Evolutionary conservation across 2,797 vertebrate species (phyloP).

Genomic region (Chaetodon trifasciatus): DNA sequence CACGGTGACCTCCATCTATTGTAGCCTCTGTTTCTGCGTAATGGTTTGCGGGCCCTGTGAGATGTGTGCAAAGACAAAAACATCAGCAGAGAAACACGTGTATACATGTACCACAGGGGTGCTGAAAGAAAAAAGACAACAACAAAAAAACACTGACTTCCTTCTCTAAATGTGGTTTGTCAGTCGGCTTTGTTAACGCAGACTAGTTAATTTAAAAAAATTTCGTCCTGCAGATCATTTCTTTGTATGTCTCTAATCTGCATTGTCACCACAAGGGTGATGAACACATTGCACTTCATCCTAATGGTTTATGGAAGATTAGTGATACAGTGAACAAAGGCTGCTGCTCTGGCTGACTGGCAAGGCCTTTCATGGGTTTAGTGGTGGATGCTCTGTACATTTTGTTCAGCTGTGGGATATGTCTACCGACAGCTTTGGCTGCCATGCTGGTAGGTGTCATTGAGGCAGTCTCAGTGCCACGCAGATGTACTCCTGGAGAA

Average conservation of each 20-base stretch:
- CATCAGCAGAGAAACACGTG: slow-evolving; percentile 7
- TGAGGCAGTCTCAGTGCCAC: slow-evolving; percentile 26
- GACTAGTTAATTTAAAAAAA: slow-evolving; percentile 55
- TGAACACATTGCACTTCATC: slow-evolving; percentile 51
- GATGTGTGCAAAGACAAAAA: slow-evolving; percentile 28
- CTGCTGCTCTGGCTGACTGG: slow-evolving; percentile 67
- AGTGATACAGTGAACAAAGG: slow-evolving; percentile 65
- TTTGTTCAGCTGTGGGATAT: slow-evolving; percentile 61
- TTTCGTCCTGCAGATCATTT: slow-evolving; percentile 52
- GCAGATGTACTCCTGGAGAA: slow-evolving; percentile 31
- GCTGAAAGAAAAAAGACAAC: background rate
- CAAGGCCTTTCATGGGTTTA: slow-evolving; percentile 74
- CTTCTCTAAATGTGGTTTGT: slow-evolving; percentile 38
- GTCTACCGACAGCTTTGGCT: slow-evolving; percentile 51
- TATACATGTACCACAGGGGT: background rate
- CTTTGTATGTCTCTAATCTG: slow-evolving; percentile 54
- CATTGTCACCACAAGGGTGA: slow-evolving; percentile 53
- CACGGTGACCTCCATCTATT: slow-evolving; percentile 15
- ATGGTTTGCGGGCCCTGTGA: slow-evolving; percentile 15
- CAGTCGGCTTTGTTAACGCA: slow-evolving; percentile 50
- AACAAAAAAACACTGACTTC: slow-evolving; percentile 10
- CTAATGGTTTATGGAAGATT: slow-evolving; percentile 63
- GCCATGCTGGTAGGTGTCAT: slow-evolving; percentile 46
- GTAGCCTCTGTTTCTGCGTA: background rate
- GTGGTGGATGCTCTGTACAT: slow-evolving; percentile 65